phyloP scores from a whole-genome alignment of 2,113 vertebrate genomes.

The Rhinogobius similis region DNA sequence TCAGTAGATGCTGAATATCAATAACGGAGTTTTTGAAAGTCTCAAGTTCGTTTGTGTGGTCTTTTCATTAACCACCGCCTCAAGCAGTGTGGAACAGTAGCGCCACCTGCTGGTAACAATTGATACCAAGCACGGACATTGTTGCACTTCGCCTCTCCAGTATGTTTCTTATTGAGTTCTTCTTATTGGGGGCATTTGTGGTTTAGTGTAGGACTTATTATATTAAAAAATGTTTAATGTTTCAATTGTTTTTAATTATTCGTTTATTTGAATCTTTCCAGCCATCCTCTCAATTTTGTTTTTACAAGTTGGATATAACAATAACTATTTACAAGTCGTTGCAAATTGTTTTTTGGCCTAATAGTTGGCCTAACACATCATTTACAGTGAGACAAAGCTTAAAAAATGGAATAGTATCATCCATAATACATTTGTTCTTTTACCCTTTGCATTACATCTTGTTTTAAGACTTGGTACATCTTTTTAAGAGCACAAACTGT shows the following conservation, averaged over 20 bases:
- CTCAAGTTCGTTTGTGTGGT: neutral
- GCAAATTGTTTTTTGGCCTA: too few species aligned
- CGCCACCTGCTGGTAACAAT: slow-evolving; percentile 65
- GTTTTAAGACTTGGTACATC: neutral
- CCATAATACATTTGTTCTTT: neutral
- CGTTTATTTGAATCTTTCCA: neutral
- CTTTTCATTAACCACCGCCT: neutral
- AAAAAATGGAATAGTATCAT: neutral
- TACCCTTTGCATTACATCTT: neutral
- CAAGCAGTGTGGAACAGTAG: slow-evolving; percentile 46
- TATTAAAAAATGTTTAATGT: neutral
- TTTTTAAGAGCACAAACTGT: neutral
- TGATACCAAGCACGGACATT: neutral
- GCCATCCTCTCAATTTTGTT: neutral
- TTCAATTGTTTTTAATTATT: neutral
- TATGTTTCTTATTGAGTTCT: too few species aligned
- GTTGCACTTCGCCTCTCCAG: neutral
- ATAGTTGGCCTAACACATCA: neutral
- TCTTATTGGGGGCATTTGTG: neutral
- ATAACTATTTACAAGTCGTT: neutral
- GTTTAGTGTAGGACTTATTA: too few species aligned
- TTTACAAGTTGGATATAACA: neutral
- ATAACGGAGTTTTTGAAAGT: neutral
- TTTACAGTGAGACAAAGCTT: too few species aligned
- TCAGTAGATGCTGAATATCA: neutral